Percentiles rank a stretch among this genome's conserved stretches.
Evolutionary conservation across 2,888 invertebrate genomes (phyloP).

Genomic region (Plebejus melissa): DNA sequence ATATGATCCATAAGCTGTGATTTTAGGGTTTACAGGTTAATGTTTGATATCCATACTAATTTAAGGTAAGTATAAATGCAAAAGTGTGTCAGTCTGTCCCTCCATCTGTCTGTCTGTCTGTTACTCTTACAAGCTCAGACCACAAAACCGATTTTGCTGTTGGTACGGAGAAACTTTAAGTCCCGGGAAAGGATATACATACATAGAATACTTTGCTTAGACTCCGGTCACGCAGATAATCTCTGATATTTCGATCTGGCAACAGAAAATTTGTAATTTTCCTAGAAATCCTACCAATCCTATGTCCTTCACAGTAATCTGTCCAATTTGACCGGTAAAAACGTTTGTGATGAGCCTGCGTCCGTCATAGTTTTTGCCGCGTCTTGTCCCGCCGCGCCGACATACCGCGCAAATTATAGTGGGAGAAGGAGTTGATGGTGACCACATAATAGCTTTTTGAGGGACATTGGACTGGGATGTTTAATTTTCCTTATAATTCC

Average conservation of each 20-base stretch:
- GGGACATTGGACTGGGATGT: neutral
- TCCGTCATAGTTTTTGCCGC: conserved; percentile 60
- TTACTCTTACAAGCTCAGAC: too few relatives aligned
- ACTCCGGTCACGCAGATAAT: neutral
- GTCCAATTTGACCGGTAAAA: conserved; percentile 24
- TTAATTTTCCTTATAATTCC: too few relatives aligned
- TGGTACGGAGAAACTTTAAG: too few relatives aligned
- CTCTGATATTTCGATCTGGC: neutral
- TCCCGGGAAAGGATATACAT: too few relatives aligned
- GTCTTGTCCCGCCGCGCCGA: conserved; percentile 47
- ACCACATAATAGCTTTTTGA: conserved; percentile 37
- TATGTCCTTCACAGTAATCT: conserved; percentile 4
- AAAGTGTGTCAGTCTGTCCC: neutral
- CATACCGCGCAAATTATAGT: conserved; percentile 69
- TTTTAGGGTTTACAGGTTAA: neutral
- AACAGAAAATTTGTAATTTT: neutral
- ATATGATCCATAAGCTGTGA: neutral
- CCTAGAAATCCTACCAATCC: conserved; percentile 8
- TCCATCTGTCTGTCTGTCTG: too few relatives aligned
- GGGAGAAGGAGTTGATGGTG: conserved; percentile 33
- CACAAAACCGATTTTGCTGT: too few relatives aligned
- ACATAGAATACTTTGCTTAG: too few relatives aligned
- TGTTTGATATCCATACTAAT: neutral
- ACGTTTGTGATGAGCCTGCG: conserved; percentile 25
- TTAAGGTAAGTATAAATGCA: neutral